Conservation (phyloP, 1,140 invertebrate species). For the Leptopilina clavipes region DNA sequence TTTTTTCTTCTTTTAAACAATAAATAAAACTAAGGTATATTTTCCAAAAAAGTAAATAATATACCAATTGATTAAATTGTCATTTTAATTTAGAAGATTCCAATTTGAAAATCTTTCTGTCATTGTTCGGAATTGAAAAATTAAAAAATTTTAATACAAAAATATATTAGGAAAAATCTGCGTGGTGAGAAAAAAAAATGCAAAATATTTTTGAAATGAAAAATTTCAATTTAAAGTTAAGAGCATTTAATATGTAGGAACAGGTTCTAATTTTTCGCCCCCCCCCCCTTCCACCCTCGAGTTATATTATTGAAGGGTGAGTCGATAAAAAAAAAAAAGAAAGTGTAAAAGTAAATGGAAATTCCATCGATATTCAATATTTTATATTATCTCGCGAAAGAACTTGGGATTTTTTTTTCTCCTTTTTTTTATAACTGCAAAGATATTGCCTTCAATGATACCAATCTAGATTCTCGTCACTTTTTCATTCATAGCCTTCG, state of each 20-base stretch:
- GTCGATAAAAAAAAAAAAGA: background rate
- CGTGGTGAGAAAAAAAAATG: background rate
- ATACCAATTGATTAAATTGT: too few species aligned
- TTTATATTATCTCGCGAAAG: conserved; percentile 15
- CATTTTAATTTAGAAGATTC: too few species aligned
- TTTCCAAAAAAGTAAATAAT: too few species aligned
- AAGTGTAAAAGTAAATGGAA: background rate
- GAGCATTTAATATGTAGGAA: background rate
- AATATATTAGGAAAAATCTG: background rate
- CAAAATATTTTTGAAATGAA: background rate
- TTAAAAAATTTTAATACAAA: background rate
- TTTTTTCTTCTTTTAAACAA: too few species aligned
- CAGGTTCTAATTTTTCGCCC: background rate
- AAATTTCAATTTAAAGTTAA: background rate
- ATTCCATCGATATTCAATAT: conserved; percentile 16
- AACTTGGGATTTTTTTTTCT: background rate
- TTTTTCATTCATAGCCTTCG: conserved; percentile 26
- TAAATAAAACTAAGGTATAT: too few species aligned
- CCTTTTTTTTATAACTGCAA: conserved; percentile 8
- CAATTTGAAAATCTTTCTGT: too few species aligned
- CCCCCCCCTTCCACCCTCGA: background rate
- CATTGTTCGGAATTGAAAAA: too few species aligned
- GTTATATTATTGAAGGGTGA: background rate
- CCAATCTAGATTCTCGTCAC: conserved; percentile 19
- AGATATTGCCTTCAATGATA: conserved; percentile 6